These are phyloP conservation scores for Scaptomyza pallida DNA, from an alignment of 1,140 invertebrate genomes.

Conservation along the genomic window DNA sequence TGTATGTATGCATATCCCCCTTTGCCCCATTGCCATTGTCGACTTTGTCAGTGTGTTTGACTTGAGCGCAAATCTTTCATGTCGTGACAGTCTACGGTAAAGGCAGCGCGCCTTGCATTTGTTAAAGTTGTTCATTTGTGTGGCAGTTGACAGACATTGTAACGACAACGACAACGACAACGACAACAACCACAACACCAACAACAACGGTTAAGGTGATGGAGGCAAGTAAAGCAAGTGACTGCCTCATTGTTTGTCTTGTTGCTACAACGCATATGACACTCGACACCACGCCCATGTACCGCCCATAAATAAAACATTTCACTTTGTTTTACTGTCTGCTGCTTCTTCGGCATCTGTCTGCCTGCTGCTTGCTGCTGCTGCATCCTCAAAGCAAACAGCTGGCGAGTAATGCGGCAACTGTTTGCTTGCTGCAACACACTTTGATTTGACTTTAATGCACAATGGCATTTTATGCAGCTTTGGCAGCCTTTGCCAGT, in stretches of 20 bases:
- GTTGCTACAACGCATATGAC: slow-evolving; percentile 79
- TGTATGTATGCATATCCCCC: slow-evolving; percentile 8
- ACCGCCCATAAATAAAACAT: slow-evolving; percentile 78
- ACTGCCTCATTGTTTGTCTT: slow-evolving; percentile 72
- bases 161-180: slow-evolving; percentile 33
- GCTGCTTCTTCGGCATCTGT: slow-evolving; percentile 26
- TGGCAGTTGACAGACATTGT: slow-evolving; percentile 70
- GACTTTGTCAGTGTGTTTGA: slow-evolving; percentile 79
- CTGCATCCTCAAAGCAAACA: slow-evolving; percentile 66
- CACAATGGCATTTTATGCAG: slow-evolving; percentile 70
- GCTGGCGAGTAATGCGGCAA: slow-evolving; percentile 34
- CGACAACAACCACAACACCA: background rate
- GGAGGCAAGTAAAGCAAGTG: slow-evolving; percentile 27
- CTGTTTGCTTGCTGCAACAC: slow-evolving; percentile 47
- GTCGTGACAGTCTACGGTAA: slow-evolving; percentile 62
- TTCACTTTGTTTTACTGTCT: slow-evolving; percentile 77
- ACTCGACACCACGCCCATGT: slow-evolving; percentile 55
- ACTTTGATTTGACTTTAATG: slow-evolving; percentile 80
- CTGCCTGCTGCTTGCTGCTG: slow-evolving; percentile 21
- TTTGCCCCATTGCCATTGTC: slow-evolving; percentile 53
- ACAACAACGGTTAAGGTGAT: background rate
- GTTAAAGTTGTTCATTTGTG: slow-evolving; percentile 81
- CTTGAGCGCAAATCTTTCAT: slow-evolving; percentile 77
- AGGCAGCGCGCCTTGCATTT: slow-evolving; percentile 63
- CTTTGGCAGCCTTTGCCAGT: slow-evolving; percentile 45